These are phyloP conservation scores for Heliconius himera DNA, from an alignment of 1,140 invertebrate genomes.

Conservation along the genomic window DNA sequence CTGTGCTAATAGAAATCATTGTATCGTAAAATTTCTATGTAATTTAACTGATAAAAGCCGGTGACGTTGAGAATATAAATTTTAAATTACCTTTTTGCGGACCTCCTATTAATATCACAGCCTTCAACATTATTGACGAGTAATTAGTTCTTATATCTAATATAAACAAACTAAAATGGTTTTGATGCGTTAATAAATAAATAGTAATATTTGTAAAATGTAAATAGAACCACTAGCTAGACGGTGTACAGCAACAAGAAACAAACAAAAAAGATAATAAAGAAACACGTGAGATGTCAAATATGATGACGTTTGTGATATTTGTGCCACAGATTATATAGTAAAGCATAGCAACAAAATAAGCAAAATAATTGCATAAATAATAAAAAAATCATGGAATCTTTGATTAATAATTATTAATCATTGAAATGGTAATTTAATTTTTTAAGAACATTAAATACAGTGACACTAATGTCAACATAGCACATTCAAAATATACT, in stretches of 20 bases:
- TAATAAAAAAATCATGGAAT: too few relatives aligned
- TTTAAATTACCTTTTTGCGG: conserved; percentile 86
- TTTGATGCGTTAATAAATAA: background rate
- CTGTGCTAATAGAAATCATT: background rate
- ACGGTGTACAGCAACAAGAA: background rate
- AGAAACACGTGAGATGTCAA: conserved; percentile 6
- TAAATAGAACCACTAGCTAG: conserved; percentile 2
- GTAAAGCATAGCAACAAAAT: background rate
- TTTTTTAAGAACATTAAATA: too few relatives aligned
- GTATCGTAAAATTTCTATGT: conserved; percentile 8
- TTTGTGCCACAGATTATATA: conserved; percentile 3
- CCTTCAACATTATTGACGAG: conserved; percentile 84
- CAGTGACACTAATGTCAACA: too few relatives aligned
- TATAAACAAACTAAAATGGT: background rate
- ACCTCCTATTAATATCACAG: conserved; percentile 89
- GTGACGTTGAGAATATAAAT: conserved; percentile 48
- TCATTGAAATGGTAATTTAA: too few relatives aligned
- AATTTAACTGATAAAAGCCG: conserved; percentile 44
- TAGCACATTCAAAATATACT: too few relatives aligned
- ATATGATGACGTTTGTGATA: background rate
- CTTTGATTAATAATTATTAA: too few relatives aligned
- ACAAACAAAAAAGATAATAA: conserved; percentile 9
- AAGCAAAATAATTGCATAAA: too few relatives aligned
- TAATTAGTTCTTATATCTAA: background rate
- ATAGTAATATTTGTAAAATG: background rate